Evolutionary conservation across 2,113 vertebrate genomes (phyloP).

Genomic region (Cryptotis parvus): DNA sequence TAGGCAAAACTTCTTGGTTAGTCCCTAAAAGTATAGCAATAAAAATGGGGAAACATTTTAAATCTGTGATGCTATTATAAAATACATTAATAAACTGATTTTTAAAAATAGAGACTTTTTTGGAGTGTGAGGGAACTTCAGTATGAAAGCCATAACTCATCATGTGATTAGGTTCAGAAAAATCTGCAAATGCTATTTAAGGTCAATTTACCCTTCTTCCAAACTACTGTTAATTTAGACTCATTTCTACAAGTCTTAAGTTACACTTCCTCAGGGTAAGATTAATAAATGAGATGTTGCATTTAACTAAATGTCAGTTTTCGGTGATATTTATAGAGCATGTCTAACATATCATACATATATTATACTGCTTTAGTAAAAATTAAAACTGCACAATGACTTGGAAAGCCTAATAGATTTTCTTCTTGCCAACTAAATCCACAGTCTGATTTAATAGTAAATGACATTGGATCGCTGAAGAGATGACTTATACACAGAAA

Average conservation of each 20-base stretch:
- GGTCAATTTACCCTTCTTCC: not conserved
- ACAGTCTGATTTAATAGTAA: conserved; percentile 48
- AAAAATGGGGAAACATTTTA: not conserved
- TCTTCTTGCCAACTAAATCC: conserved; percentile 7
- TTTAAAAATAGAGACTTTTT: conserved; percentile 14
- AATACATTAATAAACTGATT: not conserved
- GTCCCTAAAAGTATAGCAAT: not conserved
- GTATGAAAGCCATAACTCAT: not conserved
- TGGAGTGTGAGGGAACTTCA: not conserved
- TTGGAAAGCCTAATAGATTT: conserved; percentile 2
- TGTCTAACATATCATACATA: not conserved
- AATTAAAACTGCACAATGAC: not conserved
- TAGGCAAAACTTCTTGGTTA: not conserved
- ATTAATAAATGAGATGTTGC: not conserved
- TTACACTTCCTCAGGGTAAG: not conserved
- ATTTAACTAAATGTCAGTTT: not conserved
- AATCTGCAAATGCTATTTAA: conserved; percentile 8
- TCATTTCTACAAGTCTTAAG: not conserved
- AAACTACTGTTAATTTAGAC: not conserved
- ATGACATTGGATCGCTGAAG: not conserved
- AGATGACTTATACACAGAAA: conserved; percentile 62
- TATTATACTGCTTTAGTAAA: not conserved
- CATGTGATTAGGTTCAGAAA: not conserved
- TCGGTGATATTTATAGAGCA: not conserved
- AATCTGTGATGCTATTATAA: not conserved